A percentile compares a stretch with the other conserved stretches of the same genome.
Conservation (phyloP, 37 sponge, comb jelly and placozoan species). For the Beroe forskalii region DNA sequence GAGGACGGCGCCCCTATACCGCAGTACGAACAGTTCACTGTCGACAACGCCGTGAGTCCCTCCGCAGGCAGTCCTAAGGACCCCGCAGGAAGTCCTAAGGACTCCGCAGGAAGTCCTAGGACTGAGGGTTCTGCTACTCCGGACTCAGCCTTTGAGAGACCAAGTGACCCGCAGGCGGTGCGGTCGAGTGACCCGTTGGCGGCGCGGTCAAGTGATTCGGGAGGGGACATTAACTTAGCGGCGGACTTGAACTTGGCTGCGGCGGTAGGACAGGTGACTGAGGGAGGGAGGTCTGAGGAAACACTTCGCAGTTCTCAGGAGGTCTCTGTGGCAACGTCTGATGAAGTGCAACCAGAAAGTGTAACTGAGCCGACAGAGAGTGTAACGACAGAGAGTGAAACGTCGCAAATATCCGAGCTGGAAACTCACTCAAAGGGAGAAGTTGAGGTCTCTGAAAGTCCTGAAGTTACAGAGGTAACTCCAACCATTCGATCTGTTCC, state of each 20-base stretch:
- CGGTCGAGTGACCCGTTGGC: neutral
- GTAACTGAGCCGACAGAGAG: neutral
- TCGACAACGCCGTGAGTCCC: neutral
- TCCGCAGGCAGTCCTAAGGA: neutral
- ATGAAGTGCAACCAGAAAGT: neutral
- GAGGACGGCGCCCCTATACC: slow-evolving; percentile 20
- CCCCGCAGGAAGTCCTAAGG: neutral
- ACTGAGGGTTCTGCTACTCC: neutral
- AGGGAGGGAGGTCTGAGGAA: neutral
- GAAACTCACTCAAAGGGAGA: neutral
- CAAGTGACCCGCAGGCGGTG: neutral
- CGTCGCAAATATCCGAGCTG: too few relatives aligned
- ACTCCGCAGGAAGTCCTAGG: neutral
- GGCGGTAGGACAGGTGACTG: neutral
- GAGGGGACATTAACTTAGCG: neutral
- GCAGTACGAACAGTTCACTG: slow-evolving; percentile 14
- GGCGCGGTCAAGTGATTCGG: neutral
- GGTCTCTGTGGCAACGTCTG: neutral
- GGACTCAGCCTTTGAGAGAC: too few relatives aligned
- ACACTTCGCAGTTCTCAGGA: neutral
- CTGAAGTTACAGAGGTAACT: neutral
- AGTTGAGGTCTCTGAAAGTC: neutral
- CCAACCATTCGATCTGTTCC: too few relatives aligned
- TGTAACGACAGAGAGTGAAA: neutral
- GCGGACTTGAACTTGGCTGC: neutral